Percentiles rank a stretch among this genome's conserved stretches.
phyloP scores from a whole-genome alignment of 2,797 vertebrate species.

The Psittacula derbiana region DNA sequence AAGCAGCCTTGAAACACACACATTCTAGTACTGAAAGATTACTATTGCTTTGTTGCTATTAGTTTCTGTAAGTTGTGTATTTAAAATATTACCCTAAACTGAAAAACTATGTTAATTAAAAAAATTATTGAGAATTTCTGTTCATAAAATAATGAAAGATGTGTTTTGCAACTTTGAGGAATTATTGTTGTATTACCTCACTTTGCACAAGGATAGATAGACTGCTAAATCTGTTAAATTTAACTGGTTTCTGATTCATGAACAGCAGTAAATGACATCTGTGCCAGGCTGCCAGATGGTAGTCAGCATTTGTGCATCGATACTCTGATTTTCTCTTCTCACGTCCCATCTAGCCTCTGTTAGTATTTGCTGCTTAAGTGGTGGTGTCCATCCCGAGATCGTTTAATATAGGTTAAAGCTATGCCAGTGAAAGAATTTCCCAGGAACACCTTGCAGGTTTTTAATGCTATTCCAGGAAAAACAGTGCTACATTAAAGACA shows the following conservation, averaged over 20 bases:
- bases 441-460: not conserved
- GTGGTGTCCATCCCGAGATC: not conserved
- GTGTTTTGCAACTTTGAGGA: not conserved
- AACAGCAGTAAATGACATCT: constrained; percentile 65
- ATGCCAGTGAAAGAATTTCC: not conserved
- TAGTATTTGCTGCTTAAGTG: constrained; percentile 26
- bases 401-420: not conserved
- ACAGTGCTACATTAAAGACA: not conserved
- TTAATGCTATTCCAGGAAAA: not conserved
- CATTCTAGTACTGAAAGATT: not conserved
- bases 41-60: not conserved
- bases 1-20: not conserved
- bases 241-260: constrained; percentile 62
- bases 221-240: constrained; percentile 49
- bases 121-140: not conserved
- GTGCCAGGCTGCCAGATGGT: constrained; percentile 72
- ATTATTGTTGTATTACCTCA: constrained; percentile 25
- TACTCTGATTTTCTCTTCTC: constrained; percentile 13
- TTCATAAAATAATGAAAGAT: not conserved
- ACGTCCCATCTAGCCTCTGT: not conserved
- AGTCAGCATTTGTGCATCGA: constrained; percentile 22
- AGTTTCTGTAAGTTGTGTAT: not conserved
- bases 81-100: not conserved
- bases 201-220: constrained; percentile 3
- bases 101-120: not conserved